These are phyloP conservation scores for Sarcophaga bullata DNA, from an alignment of 1,140 invertebrate species.

Conservation along the genomic window DNA sequence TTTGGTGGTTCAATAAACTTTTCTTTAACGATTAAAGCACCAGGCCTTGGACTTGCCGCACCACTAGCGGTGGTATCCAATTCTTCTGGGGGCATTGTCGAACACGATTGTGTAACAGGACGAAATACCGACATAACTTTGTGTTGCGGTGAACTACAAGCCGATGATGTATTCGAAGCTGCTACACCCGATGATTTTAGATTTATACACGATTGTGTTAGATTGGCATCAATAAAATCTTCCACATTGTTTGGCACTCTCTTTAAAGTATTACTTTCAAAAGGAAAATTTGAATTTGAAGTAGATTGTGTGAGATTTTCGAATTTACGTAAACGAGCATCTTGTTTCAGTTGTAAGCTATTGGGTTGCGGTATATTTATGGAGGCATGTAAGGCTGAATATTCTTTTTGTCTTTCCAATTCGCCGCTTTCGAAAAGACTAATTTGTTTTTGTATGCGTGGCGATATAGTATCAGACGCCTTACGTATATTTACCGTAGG, in stretches of 20 bases:
- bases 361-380: constrained; percentile 54
- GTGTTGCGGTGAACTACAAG: constrained; percentile 36
- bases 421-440: constrained; percentile 57
- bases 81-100: constrained; percentile 29
- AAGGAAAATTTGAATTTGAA: constrained; percentile 61
- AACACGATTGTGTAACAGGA: constrained; percentile 30
- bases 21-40: constrained; percentile 66
- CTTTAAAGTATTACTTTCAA: constrained; percentile 61
- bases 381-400: constrained; percentile 53
- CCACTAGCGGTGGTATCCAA: constrained; percentile 43
- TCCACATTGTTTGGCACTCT: constrained; percentile 52
- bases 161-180: constrained; percentile 13
- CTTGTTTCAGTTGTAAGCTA: constrained; percentile 53
- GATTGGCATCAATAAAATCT: constrained; percentile 52
- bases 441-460: constrained; percentile 61
- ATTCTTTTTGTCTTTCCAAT: constrained; percentile 41
- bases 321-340: constrained; percentile 57
- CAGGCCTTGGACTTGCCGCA: constrained; percentile 52
- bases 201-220: constrained; percentile 62
- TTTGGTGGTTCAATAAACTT: constrained; percentile 67
- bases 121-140: constrained; percentile 40
- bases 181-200: constrained; percentile 50
- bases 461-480: constrained; percentile 56
- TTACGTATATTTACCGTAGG: constrained; percentile 48
- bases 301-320: constrained; percentile 61